Conservation (phyloP, 2,797 vertebrate genomes). For the Scomberomorus guttatus region DNA sequence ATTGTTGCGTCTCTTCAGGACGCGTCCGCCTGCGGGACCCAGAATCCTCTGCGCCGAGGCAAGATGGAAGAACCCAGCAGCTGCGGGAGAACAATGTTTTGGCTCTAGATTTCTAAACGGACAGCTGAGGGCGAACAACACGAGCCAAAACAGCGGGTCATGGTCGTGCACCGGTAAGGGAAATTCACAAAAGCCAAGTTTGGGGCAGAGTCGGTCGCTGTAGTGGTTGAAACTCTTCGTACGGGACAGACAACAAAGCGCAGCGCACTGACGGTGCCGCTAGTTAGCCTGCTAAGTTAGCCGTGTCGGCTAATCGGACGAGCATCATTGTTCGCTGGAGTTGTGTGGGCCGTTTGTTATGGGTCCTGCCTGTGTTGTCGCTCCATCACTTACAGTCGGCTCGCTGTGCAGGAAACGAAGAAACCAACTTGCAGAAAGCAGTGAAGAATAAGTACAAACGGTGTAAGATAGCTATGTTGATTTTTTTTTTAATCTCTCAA, state of each 20-base stretch:
- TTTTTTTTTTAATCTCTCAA: neutral
- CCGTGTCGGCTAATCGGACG: conserved; percentile 75
- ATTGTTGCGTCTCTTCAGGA: conserved; percentile 64
- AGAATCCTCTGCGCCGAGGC: conserved; percentile 86
- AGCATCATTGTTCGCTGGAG: conserved; percentile 87
- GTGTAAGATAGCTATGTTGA: neutral
- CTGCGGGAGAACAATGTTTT: conserved; percentile 88
- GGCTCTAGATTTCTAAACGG: conserved; percentile 80
- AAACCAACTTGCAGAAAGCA: conserved; percentile 1
- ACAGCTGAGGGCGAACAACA: conserved; percentile 68
- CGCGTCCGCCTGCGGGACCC: conserved; percentile 79
- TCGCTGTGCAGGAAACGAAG: conserved; percentile 33
- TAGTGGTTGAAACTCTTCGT: conserved; percentile 22
- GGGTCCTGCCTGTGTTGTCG: conserved; percentile 66
- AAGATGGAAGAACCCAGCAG: conserved; percentile 89
- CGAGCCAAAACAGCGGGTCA: conserved; percentile 67
- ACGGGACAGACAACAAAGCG: conserved; percentile 83
- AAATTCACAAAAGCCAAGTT: neutral
- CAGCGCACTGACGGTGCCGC: conserved; percentile 64
- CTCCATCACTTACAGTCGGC: conserved; percentile 64
- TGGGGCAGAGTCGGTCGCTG: neutral
- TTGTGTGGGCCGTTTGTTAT: conserved; percentile 82
- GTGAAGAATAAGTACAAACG: neutral
- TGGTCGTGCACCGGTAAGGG: conserved; percentile 85
- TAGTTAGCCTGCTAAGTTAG: conserved; percentile 78